Evolutionary conservation across 2,113 vertebrate species (phyloP), one percentile per base, ranked within the genome.

Genomic region (Dolichotis patagonum): DNA sequence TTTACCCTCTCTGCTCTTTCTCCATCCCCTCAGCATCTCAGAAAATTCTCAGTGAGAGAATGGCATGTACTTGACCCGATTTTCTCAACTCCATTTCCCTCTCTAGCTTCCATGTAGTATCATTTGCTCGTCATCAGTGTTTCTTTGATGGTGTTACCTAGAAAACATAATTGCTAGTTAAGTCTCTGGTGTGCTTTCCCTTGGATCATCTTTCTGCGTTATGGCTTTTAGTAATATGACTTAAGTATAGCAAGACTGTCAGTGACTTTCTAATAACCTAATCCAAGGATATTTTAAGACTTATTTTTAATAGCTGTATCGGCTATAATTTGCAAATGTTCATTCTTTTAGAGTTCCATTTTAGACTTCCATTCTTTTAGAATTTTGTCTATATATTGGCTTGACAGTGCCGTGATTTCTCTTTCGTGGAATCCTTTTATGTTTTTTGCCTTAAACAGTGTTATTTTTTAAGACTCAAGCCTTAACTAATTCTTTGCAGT

Each of bases 391-490:
- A 28, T 78, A 6, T 90, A 0, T 88, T 65, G 82, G 3, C 54
- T 62, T 90, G 46, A 73, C 10, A 78, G 30, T 41, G 78, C 75
- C 14, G 67, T 5, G 13, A 0, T 92, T 95, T 69, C 35, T 97
- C 63, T 3, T 26, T 93, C 22, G 62, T 88, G 71, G 90, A 88
- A 1, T 87, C 10, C 24, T 80, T 75, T 46, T 75, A 75, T 75
- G 41, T 75, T 75, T 75, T 41, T 46, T 75, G 24, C 73, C 41
- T 95, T 92, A 81, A 94, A 56, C 87, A 90, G 5, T 87, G 46
- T 12, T 17, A 71, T 81, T 96, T 93, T 49, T 93, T 5, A 56
- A 69, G 69, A 10, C 63, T 38, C 38, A 91, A 46, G 46, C 9
- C 38, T 41, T 90, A 75, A 88, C 28, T 77, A 26, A 49, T 75